phyloP scores from a whole-genome alignment of 2,888 invertebrate species.

The Dryomyza anilis region DNA sequence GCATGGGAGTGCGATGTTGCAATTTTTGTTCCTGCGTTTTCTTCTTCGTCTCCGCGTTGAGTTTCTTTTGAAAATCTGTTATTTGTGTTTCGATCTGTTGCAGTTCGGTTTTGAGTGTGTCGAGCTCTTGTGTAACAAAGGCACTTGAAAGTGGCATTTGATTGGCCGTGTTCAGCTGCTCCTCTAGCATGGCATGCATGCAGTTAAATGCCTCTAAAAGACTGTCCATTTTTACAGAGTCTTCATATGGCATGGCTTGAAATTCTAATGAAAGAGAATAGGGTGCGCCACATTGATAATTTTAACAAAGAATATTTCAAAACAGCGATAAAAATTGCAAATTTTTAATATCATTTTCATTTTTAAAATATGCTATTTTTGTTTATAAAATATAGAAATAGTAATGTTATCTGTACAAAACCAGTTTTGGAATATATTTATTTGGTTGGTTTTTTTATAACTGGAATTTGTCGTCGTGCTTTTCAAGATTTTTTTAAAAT shows the following conservation, averaged over 20 bases:
- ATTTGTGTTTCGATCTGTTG: constrained; percentile 47
- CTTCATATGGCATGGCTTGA: constrained; percentile 19
- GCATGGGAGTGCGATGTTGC: constrained; percentile 30
- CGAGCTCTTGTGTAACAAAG: constrained; percentile 45
- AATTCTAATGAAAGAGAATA: neutral
- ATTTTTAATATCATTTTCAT: no score
- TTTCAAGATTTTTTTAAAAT: no score
- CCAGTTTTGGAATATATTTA: no score
- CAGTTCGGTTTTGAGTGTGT: constrained; percentile 42
- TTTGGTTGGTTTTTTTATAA: no score
- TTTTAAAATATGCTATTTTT: no score
- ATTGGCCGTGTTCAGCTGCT: constrained; percentile 44
- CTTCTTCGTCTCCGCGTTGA: constrained; percentile 38
- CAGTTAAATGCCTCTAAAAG: constrained; percentile 46
- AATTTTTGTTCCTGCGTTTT: constrained; percentile 13
- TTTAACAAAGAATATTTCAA: no score
- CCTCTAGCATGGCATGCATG: constrained; percentile 45
- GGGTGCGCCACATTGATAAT: neutral
- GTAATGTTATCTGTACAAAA: no score
- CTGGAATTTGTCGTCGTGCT: no score
- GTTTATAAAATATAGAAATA: no score
- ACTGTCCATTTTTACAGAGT: constrained; percentile 39
- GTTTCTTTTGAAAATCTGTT: constrained; percentile 42
- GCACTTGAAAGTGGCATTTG: constrained; percentile 45
- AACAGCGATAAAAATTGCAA: no score